Evolutionary conservation across 2,888 invertebrate genomes (phyloP).

Genomic region (Apamea crenata): DNA sequence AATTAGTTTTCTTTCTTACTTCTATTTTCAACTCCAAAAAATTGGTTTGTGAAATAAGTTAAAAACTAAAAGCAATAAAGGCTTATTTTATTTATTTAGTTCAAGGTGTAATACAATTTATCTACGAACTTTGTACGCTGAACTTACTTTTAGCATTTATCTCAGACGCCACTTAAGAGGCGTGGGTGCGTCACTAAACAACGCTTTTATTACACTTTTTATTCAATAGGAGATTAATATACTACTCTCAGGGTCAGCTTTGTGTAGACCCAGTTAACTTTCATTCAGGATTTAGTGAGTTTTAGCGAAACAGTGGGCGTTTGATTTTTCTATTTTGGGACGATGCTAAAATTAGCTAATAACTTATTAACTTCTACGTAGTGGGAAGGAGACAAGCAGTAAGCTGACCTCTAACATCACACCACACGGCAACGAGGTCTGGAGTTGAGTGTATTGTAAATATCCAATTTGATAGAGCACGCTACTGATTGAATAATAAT

Average conservation of each 20-base stretch:
- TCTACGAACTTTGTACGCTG: constrained; percentile 21
- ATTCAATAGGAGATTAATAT: constrained; percentile 14
- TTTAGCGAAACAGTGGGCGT: background rate
- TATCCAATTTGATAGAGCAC: background rate
- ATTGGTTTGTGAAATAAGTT: background rate
- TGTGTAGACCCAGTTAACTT: constrained; percentile 29
- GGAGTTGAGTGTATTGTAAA: background rate
- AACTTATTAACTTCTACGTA: background rate
- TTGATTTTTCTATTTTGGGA: background rate
- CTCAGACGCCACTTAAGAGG: constrained; percentile 10
- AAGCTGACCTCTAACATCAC: background rate
- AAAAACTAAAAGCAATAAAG: background rate
- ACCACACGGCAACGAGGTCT: background rate
- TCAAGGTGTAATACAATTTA: constrained; percentile 29
- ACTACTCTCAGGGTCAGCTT: constrained; percentile 18
- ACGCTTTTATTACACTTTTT: background rate
- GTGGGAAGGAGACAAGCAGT: background rate
- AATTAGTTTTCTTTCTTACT: background rate
- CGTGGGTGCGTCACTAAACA: constrained; percentile 32
- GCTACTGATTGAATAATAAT: background rate
- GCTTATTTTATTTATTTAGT: background rate
- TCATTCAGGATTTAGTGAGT: constrained; percentile 15
- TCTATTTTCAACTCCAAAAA: background rate
- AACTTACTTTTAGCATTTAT: constrained; percentile 36
- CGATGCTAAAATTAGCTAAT: background rate